Base-by-base conservation (phyloP, 2,888 invertebrate genomes). In the Zygothrica quintamaculata region DNA sequence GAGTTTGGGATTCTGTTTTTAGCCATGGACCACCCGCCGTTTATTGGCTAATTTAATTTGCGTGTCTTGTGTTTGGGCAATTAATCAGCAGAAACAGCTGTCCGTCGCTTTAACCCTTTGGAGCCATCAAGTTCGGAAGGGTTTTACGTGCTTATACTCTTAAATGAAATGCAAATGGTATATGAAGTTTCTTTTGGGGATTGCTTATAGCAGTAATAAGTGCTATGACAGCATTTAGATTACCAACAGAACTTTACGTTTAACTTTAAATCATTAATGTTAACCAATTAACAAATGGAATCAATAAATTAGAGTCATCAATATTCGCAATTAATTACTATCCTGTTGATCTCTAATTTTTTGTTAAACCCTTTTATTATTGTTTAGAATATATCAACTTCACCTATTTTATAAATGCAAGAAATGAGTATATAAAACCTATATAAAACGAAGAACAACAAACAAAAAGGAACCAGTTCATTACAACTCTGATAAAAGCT, bases 31-130 rank as follows among this genome's bases (percentile, higher is more conserved):
- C 69, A 46, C 79, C 84, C 76, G 76, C 66, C 79, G 82, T 87
- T 82, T 86, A 87, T 86, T 87, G 86, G 88, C 82, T 82, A 82
- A 82, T 82, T 82, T 87, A 85, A 82, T 82, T 82, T 82, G 88
- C 84, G 84, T 87, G 81, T 86, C 88, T 82, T 76, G 79, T 71
- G 77, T 87, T 87, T 79, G 87, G 82, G 86, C 86, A 82, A 82
- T 82, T 87, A 82, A 82, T 82, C 82, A 82, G 76, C 71, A 67
- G 71, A 84, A 85, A 85, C 81, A 87, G 87, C 82, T 87, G 81
- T 86, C 78, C 79, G 65, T 68, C 77, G 80, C 64, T 56, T 86
- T 84, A 79, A 86, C 84, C 84, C 78, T 65, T 79, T 16, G 46
- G 34, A 46, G 36, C 7, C 40, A 44, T 33, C 12, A 26, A 33